Evolutionary conservation across 2,888 invertebrate species (phyloP).

Genomic region (Physocephala rufipes): DNA sequence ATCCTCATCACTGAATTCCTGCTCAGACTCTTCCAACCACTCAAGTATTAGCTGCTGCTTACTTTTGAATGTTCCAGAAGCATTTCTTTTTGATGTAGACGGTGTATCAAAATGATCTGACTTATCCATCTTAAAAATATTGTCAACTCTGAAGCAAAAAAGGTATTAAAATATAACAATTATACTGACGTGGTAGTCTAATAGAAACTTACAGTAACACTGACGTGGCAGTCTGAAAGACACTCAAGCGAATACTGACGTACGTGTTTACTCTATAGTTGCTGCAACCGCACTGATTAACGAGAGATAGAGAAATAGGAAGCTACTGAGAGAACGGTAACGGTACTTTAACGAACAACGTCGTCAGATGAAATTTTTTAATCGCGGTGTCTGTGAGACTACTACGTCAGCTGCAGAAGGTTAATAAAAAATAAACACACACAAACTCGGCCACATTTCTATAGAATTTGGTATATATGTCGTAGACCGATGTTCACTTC

Average conservation of each 20-base stretch:
- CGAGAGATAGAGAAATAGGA: neutral
- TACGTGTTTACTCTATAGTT: slow-evolving; percentile 7
- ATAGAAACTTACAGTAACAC: slow-evolving; percentile 20
- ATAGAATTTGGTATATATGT: too few relatives aligned
- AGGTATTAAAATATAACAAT: slow-evolving; percentile 26
- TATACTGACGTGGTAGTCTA: slow-evolving; percentile 34
- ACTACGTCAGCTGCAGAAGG: too few relatives aligned
- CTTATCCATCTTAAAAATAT: slow-evolving; percentile 26
- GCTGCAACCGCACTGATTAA: neutral
- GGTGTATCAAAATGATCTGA: slow-evolving; percentile 5
- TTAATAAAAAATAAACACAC: too few relatives aligned
- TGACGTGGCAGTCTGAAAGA: slow-evolving; percentile 29
- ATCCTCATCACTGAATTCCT: slow-evolving; percentile 28
- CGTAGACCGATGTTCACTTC: too few relatives aligned
- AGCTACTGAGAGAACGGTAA: neutral
- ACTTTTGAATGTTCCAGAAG: slow-evolving; percentile 36
- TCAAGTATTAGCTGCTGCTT: slow-evolving; percentile 33
- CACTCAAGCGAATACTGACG: neutral
- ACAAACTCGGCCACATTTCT: too few relatives aligned
- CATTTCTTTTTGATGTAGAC: slow-evolving; percentile 23
- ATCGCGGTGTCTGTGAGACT: too few relatives aligned
- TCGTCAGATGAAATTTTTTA: too few relatives aligned
- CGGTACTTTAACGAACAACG: too few relatives aligned
- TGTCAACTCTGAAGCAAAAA: slow-evolving; percentile 22
- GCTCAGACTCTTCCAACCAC: slow-evolving; percentile 31